These are phyloP conservation scores for Ptychoptera albimana DNA, from an alignment of 2,888 invertebrate species.

Conservation along the genomic window DNA sequence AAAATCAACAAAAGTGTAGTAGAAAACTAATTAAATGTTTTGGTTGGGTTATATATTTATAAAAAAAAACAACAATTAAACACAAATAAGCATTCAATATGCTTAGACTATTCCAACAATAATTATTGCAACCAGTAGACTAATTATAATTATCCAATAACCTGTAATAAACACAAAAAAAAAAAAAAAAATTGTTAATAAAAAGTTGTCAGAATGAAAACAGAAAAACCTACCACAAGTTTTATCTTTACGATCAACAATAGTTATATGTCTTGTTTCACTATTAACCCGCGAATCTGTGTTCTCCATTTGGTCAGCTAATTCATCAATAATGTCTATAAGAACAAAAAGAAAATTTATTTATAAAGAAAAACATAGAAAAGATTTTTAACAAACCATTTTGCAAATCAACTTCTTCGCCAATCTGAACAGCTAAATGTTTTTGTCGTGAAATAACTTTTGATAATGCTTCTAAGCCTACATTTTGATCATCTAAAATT, in stretches of 20 bases:
- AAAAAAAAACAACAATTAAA: conserved; percentile 1
- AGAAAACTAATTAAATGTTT: too few species aligned
- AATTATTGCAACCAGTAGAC: conserved; percentile 50
- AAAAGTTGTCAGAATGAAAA: conserved; percentile 2
- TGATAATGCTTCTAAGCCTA: conserved; percentile 55
- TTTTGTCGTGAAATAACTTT: conserved; percentile 62
- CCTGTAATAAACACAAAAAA: conserved; percentile 25
- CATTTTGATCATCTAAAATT: conserved; percentile 56
- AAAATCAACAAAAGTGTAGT: too few species aligned
- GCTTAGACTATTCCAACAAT: conserved; percentile 35
- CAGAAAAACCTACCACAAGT: conserved; percentile 41
- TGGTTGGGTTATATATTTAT: too few species aligned
- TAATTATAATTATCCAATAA: conserved; percentile 56
- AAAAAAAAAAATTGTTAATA: conserved; percentile 2
- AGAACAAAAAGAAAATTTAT: conserved; percentile 15
- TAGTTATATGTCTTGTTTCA: conserved; percentile 48
- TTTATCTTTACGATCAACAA: conserved; percentile 48
- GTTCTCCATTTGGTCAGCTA: conserved; percentile 53
- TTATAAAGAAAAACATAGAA: conserved; percentile 7
- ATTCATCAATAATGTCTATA: conserved; percentile 59
- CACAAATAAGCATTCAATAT: background rate
- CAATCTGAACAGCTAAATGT: conserved; percentile 54
- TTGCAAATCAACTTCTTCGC: conserved; percentile 59
- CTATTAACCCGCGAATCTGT: conserved; percentile 49
- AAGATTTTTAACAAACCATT: conserved; percentile 40